A percentile compares a stretch with the other conserved stretches of the same genome.
Conservation (phyloP, 2,888 invertebrate species). For the Taenaris catops region DNA sequence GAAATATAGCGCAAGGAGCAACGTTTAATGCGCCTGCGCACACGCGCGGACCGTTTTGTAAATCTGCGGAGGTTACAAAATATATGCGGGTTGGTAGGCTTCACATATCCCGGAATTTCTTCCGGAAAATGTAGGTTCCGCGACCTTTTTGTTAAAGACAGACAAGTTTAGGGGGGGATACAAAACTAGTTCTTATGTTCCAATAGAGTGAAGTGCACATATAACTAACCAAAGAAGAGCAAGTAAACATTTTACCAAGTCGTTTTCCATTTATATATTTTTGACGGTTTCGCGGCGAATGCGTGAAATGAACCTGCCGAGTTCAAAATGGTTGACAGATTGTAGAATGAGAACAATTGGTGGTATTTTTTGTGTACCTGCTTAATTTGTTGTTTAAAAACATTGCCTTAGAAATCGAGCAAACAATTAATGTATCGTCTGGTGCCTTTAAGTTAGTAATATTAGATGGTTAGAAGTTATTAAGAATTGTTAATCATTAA, state of each 20-base stretch:
- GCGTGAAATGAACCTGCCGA: conserved; percentile 29
- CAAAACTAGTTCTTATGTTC: too few species aligned
- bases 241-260: too few species aligned
- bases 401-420: conserved; percentile 16
- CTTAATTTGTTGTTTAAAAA: conserved; percentile 43
- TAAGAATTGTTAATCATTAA: conserved; percentile 49
- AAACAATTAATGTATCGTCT: conserved; percentile 15
- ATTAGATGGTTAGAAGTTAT: conserved; percentile 43
- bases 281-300: conserved; percentile 12
- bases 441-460: conserved; percentile 42
- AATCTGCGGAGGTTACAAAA: conserved; percentile 59
- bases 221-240: too few species aligned
- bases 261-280: too few species aligned
- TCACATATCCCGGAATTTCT: too few species aligned
- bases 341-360: conserved; percentile 49
- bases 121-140: too few species aligned
- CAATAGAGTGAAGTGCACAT: too few species aligned
- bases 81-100: too few species aligned
- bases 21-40: conserved; percentile 47
- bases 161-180: too few species aligned
- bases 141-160: too few species aligned
- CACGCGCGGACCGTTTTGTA: conserved; percentile 50
- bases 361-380: conserved; percentile 51
- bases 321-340: conserved; percentile 63
- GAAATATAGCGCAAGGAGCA: conserved; percentile 64